phyloP scores from a whole-genome alignment of 2,113 vertebrate species.

The Mionectes macconnelli region DNA sequence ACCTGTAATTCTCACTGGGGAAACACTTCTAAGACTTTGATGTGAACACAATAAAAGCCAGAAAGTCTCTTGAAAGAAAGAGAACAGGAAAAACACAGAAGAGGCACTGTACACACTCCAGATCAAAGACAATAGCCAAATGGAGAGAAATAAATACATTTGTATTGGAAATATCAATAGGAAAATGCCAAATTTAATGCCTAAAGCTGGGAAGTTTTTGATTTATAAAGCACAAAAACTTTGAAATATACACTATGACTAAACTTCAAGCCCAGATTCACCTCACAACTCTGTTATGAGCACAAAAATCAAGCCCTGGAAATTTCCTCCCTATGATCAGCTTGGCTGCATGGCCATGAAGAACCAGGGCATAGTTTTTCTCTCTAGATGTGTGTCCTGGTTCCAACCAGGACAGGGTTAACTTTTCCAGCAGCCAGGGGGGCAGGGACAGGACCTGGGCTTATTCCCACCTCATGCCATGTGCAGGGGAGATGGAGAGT shows the following conservation, averaged over 20 bases:
- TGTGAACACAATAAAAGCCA: background rate
- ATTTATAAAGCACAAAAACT: background rate
- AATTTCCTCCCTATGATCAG: background rate
- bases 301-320: background rate
- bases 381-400: background rate
- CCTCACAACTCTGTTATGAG: background rate
- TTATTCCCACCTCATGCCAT: background rate
- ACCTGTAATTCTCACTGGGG: background rate
- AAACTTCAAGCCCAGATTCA: background rate
- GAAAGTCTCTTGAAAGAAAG: background rate
- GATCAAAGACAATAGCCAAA: background rate
- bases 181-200: background rate
- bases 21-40: slow-evolving; percentile 3
- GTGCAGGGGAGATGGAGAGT: background rate
- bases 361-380: background rate
- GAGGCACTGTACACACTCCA: background rate
- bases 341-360: background rate
- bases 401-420: background rate
- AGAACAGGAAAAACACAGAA: background rate
- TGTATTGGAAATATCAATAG: background rate
- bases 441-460: background rate
- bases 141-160: background rate
- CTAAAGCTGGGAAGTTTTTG: background rate
- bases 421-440: background rate
- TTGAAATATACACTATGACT: background rate